These are phyloP conservation scores for Xiphophorus couchianus DNA, from an alignment of 2,113 vertebrate species.

Conservation along the genomic window DNA sequence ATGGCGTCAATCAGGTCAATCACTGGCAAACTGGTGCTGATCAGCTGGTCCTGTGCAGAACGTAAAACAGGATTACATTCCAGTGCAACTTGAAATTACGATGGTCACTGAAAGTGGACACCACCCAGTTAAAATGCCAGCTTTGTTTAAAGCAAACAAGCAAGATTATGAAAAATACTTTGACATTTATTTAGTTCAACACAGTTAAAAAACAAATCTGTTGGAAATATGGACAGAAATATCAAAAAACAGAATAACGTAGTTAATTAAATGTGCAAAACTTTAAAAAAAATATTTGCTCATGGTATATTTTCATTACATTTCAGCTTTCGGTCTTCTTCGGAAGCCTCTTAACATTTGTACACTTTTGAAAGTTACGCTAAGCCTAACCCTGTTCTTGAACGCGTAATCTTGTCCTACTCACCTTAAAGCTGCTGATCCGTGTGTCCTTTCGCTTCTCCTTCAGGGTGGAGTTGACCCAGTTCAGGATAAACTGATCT, in stretches of 20 bases:
- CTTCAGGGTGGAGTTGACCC: slow-evolving; percentile 92
- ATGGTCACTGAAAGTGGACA: not conserved
- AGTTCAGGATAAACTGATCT: slow-evolving; percentile 91
- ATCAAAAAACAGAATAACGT: not conserved
- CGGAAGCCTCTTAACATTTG: too few species aligned
- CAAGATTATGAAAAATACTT: too few species aligned
- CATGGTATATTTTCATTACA: too few species aligned
- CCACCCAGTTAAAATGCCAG: not conserved
- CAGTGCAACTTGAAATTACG: not conserved
- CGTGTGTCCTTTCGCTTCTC: slow-evolving; percentile 84
- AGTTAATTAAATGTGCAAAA: not conserved
- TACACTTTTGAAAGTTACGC: too few species aligned
- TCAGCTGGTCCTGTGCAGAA: slow-evolving; percentile 86
- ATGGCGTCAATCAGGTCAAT: slow-evolving; percentile 95
- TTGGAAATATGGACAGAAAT: not conserved
- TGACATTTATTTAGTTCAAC: too few species aligned
- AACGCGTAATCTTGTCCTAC: not conserved
- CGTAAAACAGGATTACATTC: not conserved
- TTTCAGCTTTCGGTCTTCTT: too few species aligned
- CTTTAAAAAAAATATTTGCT: not conserved
- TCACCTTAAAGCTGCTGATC: slow-evolving; percentile 92
- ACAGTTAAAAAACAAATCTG: not conserved
- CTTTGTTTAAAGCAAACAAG: not conserved
- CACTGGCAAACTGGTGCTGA: slow-evolving; percentile 94
- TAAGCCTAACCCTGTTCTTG: too few species aligned